Conservation (phyloP, 37 sponge, comb jelly and placozoan genomes). For the Chondrilla cf. caribensis region DNA sequence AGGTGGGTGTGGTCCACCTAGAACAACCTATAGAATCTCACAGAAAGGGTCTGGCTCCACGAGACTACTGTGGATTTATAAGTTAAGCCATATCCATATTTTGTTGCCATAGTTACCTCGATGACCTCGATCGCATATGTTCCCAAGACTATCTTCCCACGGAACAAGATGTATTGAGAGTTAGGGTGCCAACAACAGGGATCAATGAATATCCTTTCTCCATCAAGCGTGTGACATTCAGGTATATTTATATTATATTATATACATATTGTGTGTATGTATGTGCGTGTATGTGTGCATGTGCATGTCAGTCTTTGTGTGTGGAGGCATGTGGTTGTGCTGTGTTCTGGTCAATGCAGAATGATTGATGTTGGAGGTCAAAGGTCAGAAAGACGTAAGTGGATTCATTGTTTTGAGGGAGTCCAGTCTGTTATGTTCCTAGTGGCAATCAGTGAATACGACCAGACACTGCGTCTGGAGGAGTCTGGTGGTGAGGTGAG, state of each 20-base stretch:
- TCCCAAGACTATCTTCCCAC: conserved; percentile 71
- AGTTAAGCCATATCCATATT: too few relatives aligned
- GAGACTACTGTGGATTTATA: too few relatives aligned
- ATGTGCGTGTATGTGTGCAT: conserved; percentile 2
- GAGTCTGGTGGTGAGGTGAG: conserved; percentile 56
- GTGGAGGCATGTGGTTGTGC: too few relatives aligned
- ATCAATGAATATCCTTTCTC: conserved; percentile 87
- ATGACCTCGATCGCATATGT: conserved; percentile 71
- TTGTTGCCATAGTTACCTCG: conserved; percentile 71
- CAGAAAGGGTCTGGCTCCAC: too few relatives aligned
- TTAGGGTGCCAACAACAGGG: conserved; percentile 91
- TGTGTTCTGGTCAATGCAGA: conserved; percentile 38
- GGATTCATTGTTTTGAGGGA: conserved; percentile 98
- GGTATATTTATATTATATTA: not conserved
- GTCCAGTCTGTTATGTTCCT: conserved; percentile 94
- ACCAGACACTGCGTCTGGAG: conserved; percentile 61
- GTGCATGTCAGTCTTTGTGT: not conserved
- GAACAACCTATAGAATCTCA: too few relatives aligned
- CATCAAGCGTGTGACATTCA: conserved; percentile 38
- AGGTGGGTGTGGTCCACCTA: too few relatives aligned
- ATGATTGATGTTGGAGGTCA: conserved; percentile 99
- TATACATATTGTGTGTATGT: not conserved
- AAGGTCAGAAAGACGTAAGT: conserved; percentile 95
- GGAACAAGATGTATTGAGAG: conserved; percentile 84
- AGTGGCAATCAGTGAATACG: conserved; percentile 88